These are phyloP conservation scores for Papio anubis DNA, from an alignment of 2,113 vertebrate species.

Conservation along the genomic window DNA sequence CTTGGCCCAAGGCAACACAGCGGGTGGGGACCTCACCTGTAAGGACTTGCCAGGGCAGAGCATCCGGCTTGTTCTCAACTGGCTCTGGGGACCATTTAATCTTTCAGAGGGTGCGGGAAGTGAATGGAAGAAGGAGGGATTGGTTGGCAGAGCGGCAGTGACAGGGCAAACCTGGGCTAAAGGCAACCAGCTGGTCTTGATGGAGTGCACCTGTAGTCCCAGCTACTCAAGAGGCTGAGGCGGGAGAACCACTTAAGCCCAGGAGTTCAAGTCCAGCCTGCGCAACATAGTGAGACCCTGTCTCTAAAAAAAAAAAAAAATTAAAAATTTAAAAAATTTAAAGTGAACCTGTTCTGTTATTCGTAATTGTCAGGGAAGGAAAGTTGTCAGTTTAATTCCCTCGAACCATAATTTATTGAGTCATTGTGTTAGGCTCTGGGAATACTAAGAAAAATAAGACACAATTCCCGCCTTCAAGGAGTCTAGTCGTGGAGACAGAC, in stretches of 20 bases:
- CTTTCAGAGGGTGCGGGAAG: not conserved
- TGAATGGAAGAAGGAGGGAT: not conserved
- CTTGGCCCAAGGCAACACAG: rapidly evolving
- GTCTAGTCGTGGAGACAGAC: not conserved
- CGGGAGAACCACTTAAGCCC: not conserved
- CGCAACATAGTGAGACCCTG: not conserved
- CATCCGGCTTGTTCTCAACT: not conserved
- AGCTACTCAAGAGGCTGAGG: not conserved
- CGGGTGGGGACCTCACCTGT: not conserved
- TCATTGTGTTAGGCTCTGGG: not conserved
- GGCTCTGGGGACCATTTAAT: not conserved
- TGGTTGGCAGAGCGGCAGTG: not conserved
- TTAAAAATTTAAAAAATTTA: no score
- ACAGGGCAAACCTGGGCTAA: not conserved
- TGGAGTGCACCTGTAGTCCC: not conserved
- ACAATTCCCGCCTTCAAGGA: not conserved
- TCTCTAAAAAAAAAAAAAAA: no score
- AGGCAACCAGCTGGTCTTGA: not conserved
- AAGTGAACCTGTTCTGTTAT: not conserved
- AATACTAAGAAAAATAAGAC: not conserved
- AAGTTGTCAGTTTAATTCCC: not conserved
- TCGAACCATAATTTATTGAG: not conserved
- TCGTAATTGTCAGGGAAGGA: not conserved
- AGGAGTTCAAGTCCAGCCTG: not conserved
- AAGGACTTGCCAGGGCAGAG: not conserved